Evolutionary conservation across 2,797 vertebrate genomes (phyloP).

Genomic region (Astyanax mexicanus): DNA sequence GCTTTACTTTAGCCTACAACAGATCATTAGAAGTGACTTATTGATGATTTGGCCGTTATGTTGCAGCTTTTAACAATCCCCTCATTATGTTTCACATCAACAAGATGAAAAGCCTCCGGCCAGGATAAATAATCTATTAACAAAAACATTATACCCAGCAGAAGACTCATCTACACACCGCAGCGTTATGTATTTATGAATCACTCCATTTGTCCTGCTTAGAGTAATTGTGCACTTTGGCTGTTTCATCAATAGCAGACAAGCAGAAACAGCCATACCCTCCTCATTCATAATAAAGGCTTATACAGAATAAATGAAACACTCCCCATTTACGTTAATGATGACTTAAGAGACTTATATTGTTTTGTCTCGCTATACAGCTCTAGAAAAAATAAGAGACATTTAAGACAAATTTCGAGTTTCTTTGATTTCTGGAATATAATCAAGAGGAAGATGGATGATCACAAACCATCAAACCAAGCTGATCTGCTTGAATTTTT

Average conservation of each 20-base stretch:
- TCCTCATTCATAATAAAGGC: background rate
- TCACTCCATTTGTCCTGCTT: background rate
- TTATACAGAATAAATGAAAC: background rate
- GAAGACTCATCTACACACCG: background rate
- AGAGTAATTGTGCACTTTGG: background rate
- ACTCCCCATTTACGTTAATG: too few species aligned
- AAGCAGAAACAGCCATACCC: background rate
- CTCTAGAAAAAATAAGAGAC: too few species aligned
- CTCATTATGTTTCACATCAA: conserved; percentile 25
- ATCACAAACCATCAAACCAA: too few species aligned
- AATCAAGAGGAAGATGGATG: too few species aligned
- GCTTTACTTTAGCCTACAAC: background rate
- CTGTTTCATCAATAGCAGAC: background rate
- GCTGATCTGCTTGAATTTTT: too few species aligned
- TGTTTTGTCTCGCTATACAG: too few species aligned
- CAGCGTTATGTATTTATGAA: background rate
- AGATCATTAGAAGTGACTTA: conserved; percentile 6
- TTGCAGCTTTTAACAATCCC: conserved; percentile 13
- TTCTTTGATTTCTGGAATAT: too few species aligned
- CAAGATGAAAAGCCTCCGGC: conserved; percentile 28
- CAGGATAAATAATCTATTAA: conserved; percentile 37
- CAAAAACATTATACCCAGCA: conserved; percentile 15
- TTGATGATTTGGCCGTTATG: background rate
- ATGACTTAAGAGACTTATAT: too few species aligned
- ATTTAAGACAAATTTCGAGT: too few species aligned